Evolutionary conservation across 2,888 invertebrate species (phyloP).

Genomic region (Monopis laevigella): DNA sequence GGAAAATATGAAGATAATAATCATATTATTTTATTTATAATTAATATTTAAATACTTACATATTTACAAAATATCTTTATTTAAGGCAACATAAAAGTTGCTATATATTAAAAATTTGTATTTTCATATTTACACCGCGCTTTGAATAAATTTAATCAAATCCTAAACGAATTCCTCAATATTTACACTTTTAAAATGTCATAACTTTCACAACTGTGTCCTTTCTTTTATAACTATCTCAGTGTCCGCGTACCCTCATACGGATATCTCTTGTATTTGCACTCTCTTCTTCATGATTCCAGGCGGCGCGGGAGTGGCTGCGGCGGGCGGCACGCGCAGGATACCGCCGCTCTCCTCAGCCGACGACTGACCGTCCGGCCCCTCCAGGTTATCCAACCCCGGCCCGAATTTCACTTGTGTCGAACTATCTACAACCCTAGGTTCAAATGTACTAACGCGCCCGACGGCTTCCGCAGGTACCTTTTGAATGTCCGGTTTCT

Average conservation of each 20-base stretch:
- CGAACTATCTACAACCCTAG: constrained; percentile 58
- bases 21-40: too few species aligned
- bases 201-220: constrained; percentile 42
- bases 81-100: too few species aligned
- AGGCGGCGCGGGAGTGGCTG: constrained; percentile 70
- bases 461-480: constrained; percentile 42
- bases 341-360: constrained; percentile 46
- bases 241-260: constrained; percentile 69
- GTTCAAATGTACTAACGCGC: constrained; percentile 58
- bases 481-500: constrained; percentile 60
- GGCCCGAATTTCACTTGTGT: constrained; percentile 62
- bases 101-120: too few species aligned
- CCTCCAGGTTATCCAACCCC: constrained; percentile 19
- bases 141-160: constrained; percentile 1
- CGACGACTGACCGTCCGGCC: constrained; percentile 40
- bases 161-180: constrained; percentile 9
- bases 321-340: constrained; percentile 50
- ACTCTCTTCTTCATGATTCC: constrained; percentile 88
- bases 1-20: constrained; percentile 25
- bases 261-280: constrained; percentile 92
- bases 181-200: constrained; percentile 6
- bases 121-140: too few species aligned
- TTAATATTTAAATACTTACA: constrained; percentile 25
- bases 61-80: too few species aligned
- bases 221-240: constrained; percentile 55